Evolutionary conservation across 2,113 vertebrate genomes (phyloP), one percentile per base, ranked within the genome.

Genomic region (Clarias gariepinus): DNA sequence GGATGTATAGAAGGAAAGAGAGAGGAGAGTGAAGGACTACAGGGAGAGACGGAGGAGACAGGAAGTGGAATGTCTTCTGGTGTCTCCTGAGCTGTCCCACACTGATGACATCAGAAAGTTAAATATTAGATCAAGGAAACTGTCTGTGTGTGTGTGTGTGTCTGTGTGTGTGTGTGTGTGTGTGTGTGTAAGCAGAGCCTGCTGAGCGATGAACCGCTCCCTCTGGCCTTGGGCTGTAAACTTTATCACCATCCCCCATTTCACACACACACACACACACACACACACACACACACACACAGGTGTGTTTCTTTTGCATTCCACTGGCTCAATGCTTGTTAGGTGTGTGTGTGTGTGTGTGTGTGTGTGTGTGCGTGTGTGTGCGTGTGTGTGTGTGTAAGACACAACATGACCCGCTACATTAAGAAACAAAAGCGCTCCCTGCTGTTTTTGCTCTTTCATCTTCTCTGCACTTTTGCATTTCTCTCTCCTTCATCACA

Each of bases 271-370:
- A 64, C 61, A 64, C 61, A 25, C 61, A 64, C 23, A 64, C 21
- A 19, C 13, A 74, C 78, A 81, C 79, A 81, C 55, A 81, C 79
- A 81, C n/a, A 81, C 57, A 58, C 52, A 58, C 77, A 80, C 77
- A 79, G 41, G 41, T 41, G 41, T 41, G 41, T 41, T 41, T 41
- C 41, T 5, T 41, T 41, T 41, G 41, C 41, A 41, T 41, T 41
- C 41, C 52, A 79, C 23, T 57, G 52, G 57, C 77, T 47, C 73
- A 76, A 12, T 57, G 25, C n/a, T 28, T 28, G 41, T 41, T 41
- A 41, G 41, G 36, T 3, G n/a, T n/a, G n/a, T n/a, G n/a, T n/a
- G n/a, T n/a, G n/a, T n/a, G n/a, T n/a, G n/a, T n/a, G n/a, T n/a
- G n/a, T n/a, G n/a, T n/a, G n/a, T n/a, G n/a, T n/a, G n/a, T n/a